Evolutionary conservation across 2,113 vertebrate genomes (phyloP), one percentile per base, ranked within the genome.

Genomic region (Scomber japonicus): DNA sequence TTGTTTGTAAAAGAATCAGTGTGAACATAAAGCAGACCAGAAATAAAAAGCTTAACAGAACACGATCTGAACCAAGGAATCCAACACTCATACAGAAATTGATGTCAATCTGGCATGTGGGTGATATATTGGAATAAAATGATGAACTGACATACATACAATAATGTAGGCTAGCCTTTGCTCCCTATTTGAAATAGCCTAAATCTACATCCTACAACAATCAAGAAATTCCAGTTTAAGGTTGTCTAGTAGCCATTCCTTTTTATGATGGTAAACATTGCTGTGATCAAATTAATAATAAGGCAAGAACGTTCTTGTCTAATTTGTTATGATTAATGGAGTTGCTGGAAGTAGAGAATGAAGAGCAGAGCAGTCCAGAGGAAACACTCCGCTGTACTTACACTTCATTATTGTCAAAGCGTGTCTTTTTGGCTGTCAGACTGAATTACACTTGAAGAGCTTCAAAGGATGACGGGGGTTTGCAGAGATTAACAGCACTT

Each of bases 361-460:
- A 79, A 46, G 84, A 66, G 64, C 16, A 16, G 31, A 54, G 54
- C 46, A 19, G 73, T 78, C 76, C 51, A 72, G 68, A 70, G 78
- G 63, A 81, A 78, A 65, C 74, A 53, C 64, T 72, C 68, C 19
- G 60, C 68, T 78, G 64, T 78, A 80, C 74, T 78, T 89, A 72
- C 74, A 60, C 77, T 81, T 83, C 56, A 76, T 81, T 84, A 84
- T 65, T 82, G 78, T 80, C 68, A 80, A 46, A 73, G 75, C 27
- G 4, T 57, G 46, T 80, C 71, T 45, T 53, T 66, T 15, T 68
- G 64, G 62, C 70, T 79, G 80, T 73, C 67, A 64, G 19, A 60
- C 48, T 48, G 75, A 62, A 80, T 79, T 56, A 72, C n/a, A 44
- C 5, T 27, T 16, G 27, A 79, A 59, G 56, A 81, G 54, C 67